Evolutionary conservation across 1,140 invertebrate species (phyloP), one percentile per base, ranked within the genome.

Genomic region (Conopomorpha cramerella): DNA sequence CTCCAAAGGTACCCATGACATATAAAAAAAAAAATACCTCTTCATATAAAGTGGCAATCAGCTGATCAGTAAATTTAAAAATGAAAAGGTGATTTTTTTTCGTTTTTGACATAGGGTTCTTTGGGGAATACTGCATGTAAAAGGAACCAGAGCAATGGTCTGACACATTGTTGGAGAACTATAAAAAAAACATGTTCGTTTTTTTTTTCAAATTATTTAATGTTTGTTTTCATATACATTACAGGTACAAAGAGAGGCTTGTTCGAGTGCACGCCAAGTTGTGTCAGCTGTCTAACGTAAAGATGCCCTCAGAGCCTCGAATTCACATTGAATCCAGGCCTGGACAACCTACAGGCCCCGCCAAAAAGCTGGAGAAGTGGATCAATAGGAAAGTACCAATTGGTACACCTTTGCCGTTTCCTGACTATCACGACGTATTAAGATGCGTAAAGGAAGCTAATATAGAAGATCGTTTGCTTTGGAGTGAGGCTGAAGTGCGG

Each of bases 291-390:
- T 68, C 65, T 1, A 65, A 72, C 23, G 64, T 66, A 8, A 72
- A 72, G 43, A 62, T 76, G 64, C 66, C 66, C 7, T 71, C 71
- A 2, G 64, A 76, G 31, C 67, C 71, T 14, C 58, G 59, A n/a
- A 44, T 76, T 2, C 44, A 53, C 15, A 44, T 76, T 14, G 63
- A 68, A 8, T 37, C 54, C 8, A 47, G 60, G 8, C 58, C 64
- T 2, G 65, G 65, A 0, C 50, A 48, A 18, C 62, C 65, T 0
- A 11, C 35, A 1, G 71, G 63, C 1, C 65, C 71, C 0, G 58
- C 57, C 0, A 62, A 54, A 25, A 44, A 47, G 18, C 39, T 74
- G 3, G 70, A 74, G 35, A 62, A 63, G 32, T 66, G 55, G 58
- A 59, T 74, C 1, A 74, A 74, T 38, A 67, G 52, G 16, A 72